These are phyloP conservation scores for Anaspis maculata DNA, from an alignment of 2,888 invertebrate species.

Conservation along the genomic window DNA sequence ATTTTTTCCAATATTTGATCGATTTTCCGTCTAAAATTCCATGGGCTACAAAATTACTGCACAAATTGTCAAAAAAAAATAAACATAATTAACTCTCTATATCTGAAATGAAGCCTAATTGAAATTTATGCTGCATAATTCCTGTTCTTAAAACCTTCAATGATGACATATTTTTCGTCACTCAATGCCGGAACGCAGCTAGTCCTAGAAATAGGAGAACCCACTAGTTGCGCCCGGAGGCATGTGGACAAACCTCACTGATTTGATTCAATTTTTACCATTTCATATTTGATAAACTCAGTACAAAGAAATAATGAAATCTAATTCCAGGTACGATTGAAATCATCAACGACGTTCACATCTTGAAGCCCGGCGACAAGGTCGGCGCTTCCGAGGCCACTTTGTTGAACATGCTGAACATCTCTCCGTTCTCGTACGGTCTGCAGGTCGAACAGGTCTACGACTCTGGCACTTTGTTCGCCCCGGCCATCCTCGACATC, in stretches of 20 bases:
- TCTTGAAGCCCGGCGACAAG: slow-evolving; percentile 90
- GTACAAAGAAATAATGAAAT: too few species aligned
- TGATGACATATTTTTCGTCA: slow-evolving; percentile 38
- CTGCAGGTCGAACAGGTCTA: slow-evolving; percentile 93
- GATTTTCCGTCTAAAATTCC: too few species aligned
- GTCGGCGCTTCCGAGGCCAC: slow-evolving; percentile 99
- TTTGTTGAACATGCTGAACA: slow-evolving; percentile 98
- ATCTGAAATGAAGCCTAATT: too few species aligned
- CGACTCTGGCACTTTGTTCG: slow-evolving; percentile 96
- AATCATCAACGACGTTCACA: slow-evolving; percentile 95
- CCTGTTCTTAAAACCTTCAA: too few species aligned
- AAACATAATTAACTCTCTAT: too few species aligned
- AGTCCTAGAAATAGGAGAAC: slow-evolving; percentile 44
- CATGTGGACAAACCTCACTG: slow-evolving; percentile 30
- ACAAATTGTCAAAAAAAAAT: too few species aligned
- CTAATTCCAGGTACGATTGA: slow-evolving; percentile 99
- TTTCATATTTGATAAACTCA: too few species aligned
- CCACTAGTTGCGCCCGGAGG: slow-evolving; percentile 31
- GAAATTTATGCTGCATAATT: too few species aligned
- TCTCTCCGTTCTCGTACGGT: slow-evolving; percentile 99
- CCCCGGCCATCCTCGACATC: slow-evolving; percentile 95
- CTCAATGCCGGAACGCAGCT: slow-evolving; percentile 28
- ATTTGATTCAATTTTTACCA: too few species aligned
- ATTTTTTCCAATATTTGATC: too few species aligned
- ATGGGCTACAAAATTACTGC: too few species aligned